Evolutionary conservation across 2,797 vertebrate species (phyloP), one percentile per base, ranked within the genome.

Genomic region (Avahi laniger): DNA sequence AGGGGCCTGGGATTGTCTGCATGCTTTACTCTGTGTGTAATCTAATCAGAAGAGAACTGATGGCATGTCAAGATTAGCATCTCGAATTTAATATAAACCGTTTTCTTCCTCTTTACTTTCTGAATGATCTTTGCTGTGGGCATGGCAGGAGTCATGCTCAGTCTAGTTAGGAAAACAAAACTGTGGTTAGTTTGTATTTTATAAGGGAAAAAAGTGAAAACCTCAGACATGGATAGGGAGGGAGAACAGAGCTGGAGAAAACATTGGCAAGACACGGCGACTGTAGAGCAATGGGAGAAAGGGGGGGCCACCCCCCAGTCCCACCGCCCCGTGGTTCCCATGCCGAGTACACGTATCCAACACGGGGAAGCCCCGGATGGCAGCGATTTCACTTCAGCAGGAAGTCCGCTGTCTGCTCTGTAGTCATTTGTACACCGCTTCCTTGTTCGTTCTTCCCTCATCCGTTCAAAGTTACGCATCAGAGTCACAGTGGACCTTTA

Each of bases 21-120:
- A 0, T 48, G 35, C 12, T 81, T 70, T 30, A 35, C 26, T 76
- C 83, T 30, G 33, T 20, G 5, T 43, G 24, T 18, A n/a, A 84
- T 89, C 89, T 63, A 87, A 89, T 86, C 89, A 78, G 79, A 80
- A 82, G 69, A 63, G 54, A 28, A 10, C 46, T 26, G 50, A n/a
- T 61, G 69, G 79, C 63, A 61, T 52, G 86, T 70, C 50, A n/a
- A 89, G 93, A 87, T 81, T 61, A 72, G 76, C 78, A 84, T 94
- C 93, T 97, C 38, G 4, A 15, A 87, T 65, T 91, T 72, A 83
- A 90, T 43, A 70, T n/a, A 95, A 94, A 85, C 38, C 2, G 0
- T 59, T 85, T 67, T 48, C 38, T 79, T 84, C 72, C 28, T 52
- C 84, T 88, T 94, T 46, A 7, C 61, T 69, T 86, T 94, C 65